These are phyloP conservation scores for Merops nubicus DNA, from an alignment of 2,113 vertebrate genomes.

Conservation along the genomic window DNA sequence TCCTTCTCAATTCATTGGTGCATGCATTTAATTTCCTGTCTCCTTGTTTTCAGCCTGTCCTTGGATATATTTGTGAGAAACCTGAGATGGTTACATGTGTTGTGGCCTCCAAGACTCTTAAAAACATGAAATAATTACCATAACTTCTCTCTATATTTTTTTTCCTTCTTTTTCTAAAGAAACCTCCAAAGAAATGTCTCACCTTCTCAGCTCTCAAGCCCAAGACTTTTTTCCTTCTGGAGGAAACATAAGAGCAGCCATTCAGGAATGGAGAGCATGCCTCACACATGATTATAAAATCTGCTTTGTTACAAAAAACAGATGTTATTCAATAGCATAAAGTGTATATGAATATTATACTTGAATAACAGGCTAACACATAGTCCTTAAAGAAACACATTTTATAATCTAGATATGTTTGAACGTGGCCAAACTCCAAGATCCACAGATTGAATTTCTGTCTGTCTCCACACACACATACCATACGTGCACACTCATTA, in stretches of 20 bases:
- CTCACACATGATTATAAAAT: slow-evolving; percentile 33
- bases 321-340: slow-evolving; percentile 28
- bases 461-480: not conserved
- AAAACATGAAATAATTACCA: slow-evolving; percentile 44
- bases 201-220: slow-evolving; percentile 61
- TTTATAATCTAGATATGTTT: not conserved
- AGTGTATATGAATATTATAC: not conserved
- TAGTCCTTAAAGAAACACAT: not conserved
- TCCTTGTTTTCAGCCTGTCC: slow-evolving; percentile 64
- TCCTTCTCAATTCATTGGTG: slow-evolving; percentile 6
- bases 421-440: slow-evolving; percentile 5
- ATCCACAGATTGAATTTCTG: not conserved
- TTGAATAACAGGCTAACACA: not conserved
- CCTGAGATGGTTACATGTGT: slow-evolving; percentile 47
- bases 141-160: not conserved
- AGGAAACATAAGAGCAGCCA: slow-evolving; percentile 49
- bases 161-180: not conserved
- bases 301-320: slow-evolving; percentile 43
- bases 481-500: not conserved
- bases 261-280: slow-evolving; percentile 4
- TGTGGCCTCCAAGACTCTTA: slow-evolving; percentile 44
- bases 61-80: slow-evolving; percentile 60
- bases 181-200: slow-evolving; percentile 41
- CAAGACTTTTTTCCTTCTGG: not conserved
- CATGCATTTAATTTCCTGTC: slow-evolving; percentile 64